phyloP scores from a whole-genome alignment of 1,140 invertebrate species.

The Drosophila takahashii region DNA sequence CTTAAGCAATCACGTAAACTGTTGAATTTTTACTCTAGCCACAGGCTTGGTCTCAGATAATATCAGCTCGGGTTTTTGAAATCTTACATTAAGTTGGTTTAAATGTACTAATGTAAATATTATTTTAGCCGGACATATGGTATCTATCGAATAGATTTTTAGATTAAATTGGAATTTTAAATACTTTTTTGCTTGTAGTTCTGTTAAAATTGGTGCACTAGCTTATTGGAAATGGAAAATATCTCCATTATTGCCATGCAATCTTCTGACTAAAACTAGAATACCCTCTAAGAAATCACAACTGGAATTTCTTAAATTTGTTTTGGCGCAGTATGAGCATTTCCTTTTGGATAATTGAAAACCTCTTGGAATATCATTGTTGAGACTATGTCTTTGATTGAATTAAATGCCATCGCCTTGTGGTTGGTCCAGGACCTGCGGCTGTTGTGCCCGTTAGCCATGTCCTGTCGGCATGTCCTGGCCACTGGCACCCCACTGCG shows the following conservation, averaged over 20 bases:
- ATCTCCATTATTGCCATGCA: too few relatives aligned
- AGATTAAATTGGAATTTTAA: too few relatives aligned
- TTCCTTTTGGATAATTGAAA: too few relatives aligned
- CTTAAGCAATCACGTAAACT: conserved; percentile 55
- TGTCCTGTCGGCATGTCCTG: conserved; percentile 37
- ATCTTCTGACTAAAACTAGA: too few relatives aligned
- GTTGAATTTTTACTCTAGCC: neutral
- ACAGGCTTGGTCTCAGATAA: neutral
- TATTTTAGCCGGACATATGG: too few relatives aligned
- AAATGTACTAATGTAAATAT: neutral
- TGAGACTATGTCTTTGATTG: conserved; percentile 73
- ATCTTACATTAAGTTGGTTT: neutral
- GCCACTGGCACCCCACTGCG: conserved; percentile 46
- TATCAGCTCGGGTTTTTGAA: neutral
- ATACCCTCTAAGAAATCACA: too few relatives aligned
- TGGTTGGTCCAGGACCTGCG: conserved; percentile 28
- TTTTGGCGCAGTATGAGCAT: too few relatives aligned
- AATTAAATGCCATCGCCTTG: conserved; percentile 69
- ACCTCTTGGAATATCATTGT: conserved; percentile 50
- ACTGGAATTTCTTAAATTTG: too few relatives aligned
- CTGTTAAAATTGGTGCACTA: too few relatives aligned
- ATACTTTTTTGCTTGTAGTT: too few relatives aligned
- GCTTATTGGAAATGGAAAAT: too few relatives aligned
- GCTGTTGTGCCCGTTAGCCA: conserved; percentile 40
- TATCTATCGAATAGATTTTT: too few relatives aligned